Base-by-base conservation (phyloP, 2,888 invertebrate genomes). In the Stenodera caucasica region DNA sequence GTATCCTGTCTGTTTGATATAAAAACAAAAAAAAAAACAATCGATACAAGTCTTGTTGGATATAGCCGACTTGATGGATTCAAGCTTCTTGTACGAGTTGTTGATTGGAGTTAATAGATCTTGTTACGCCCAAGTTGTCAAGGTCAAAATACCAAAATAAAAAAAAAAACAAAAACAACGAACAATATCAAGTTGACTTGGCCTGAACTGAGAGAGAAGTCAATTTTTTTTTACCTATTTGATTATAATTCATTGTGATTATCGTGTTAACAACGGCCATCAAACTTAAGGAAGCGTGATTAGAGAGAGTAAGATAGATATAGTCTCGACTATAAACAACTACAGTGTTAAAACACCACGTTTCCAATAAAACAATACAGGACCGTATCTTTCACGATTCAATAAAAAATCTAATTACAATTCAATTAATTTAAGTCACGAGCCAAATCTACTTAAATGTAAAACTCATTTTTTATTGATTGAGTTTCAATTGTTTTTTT, bases 241-340 rank as follows among this genome's bases (percentile, higher is more conserved):
- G 71, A 65, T 69, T 66, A 70, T 73, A 72, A 73, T 72, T 72
- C 70, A 70, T 69, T 71, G 71, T 71, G 67, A 73, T 73, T 71
- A 72, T 69, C 68, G 70, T 67, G 71, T 71, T 71, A 72, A 72
- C 71, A 72, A 72, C 69, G 63, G 66, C 67, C 61, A 69, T 69
- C 66, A 59, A 67, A 66, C 69, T 63, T 64, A 63, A 61, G 60
- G 64, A 70, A 68, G 67, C 70, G 67, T 70, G 67, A 71, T 71
- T 69, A 67, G 63, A 58, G 32, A 53, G 15, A 49, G 35, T 32
- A n/a, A n/a, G n/a, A n/a, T n/a, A n/a, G n/a, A n/a, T n/a, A n/a
- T n/a, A n/a, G n/a, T n/a, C 32, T 15, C 32, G 8, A 15, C 55
- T 52, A 58, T 49, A 61, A 61, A 60, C 56, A 51, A 57, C 55